A percentile compares a stretch with the other conserved stretches of the same genome.
These are phyloP conservation scores for Ctenomys sociabilis DNA, from an alignment of 2,113 vertebrate species.

Conservation along the genomic window DNA sequence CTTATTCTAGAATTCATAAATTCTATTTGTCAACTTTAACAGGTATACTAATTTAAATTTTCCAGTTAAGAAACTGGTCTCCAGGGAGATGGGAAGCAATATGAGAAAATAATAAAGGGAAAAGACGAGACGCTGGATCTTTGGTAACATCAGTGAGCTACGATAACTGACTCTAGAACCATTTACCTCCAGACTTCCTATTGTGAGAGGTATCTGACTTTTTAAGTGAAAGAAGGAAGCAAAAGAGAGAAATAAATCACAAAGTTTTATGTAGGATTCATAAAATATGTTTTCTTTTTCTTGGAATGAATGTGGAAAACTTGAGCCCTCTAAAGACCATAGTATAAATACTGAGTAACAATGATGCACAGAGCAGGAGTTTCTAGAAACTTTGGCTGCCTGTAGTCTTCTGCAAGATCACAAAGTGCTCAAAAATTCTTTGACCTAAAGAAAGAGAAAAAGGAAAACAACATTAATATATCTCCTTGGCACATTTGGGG, in stretches of 20 bases:
- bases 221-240: not conserved
- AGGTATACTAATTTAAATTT: not conserved
- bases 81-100: not conserved
- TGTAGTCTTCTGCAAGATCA: slow-evolving; percentile 79
- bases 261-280: not conserved
- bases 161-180: not conserved
- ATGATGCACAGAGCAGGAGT: slow-evolving; percentile 39
- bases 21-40: slow-evolving; percentile 21
- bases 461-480: slow-evolving; percentile 58
- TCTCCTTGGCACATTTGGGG: slow-evolving; percentile 45
- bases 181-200: not conserved
- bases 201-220: not conserved
- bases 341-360: not conserved
- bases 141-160: not conserved
- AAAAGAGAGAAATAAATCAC: not conserved
- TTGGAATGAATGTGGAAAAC: slow-evolving; percentile 39
- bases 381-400: slow-evolving; percentile 57
- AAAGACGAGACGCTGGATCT: not conserved
- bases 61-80: slow-evolving; percentile 41
- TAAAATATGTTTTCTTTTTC: not conserved
- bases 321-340: not conserved
- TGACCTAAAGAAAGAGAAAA: slow-evolving; percentile 84
- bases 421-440: slow-evolving; percentile 88
- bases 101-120: not conserved
- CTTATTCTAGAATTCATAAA: not conserved